Conservation (phyloP, 2,888 invertebrate genomes). For the Rhingia campestris region DNA sequence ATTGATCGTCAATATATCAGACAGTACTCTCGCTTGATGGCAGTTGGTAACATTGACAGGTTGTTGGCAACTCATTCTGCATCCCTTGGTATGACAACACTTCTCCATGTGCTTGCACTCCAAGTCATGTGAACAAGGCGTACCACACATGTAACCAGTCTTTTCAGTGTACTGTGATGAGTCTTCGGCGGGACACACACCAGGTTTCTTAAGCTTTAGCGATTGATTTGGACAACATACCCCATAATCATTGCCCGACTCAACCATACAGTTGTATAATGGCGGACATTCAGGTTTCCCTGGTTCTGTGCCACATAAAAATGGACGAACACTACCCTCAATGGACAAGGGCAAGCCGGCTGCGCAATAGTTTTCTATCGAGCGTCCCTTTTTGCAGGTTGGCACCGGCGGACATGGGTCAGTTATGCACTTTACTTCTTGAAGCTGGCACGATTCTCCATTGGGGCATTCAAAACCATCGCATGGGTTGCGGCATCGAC, state of each 20-base stretch:
- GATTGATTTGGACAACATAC: conserved; percentile 91
- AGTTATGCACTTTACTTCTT: conserved; percentile 89
- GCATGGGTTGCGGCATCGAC: conserved; percentile 92
- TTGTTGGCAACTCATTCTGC: conserved; percentile 88
- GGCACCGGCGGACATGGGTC: conserved; percentile 93
- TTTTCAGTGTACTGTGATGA: conserved; percentile 81
- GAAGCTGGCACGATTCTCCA: conserved; percentile 89
- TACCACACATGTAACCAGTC: conserved; percentile 84
- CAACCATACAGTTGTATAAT: conserved; percentile 90
- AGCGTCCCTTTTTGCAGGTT: conserved; percentile 91
- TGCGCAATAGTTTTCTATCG: conserved; percentile 90
- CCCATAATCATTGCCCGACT: conserved; percentile 92
- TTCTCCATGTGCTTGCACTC: conserved; percentile 92
- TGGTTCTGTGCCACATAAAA: conserved; percentile 90
- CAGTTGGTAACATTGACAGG: conserved; percentile 91
- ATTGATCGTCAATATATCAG: conserved; percentile 89
- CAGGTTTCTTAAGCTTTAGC: conserved; percentile 89
- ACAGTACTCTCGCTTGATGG: conserved; percentile 89
- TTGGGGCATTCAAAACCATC: conserved; percentile 89
- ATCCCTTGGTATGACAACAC: conserved; percentile 90
- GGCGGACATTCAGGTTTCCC: conserved; percentile 93
- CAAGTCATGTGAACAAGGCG: conserved; percentile 89
- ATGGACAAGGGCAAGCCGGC: conserved; percentile 89
- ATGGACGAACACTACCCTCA: conserved; percentile 89
- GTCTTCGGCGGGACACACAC: conserved; percentile 87